Conservation (phyloP, 2,888 invertebrate species). For the Idaea dimidiata region DNA sequence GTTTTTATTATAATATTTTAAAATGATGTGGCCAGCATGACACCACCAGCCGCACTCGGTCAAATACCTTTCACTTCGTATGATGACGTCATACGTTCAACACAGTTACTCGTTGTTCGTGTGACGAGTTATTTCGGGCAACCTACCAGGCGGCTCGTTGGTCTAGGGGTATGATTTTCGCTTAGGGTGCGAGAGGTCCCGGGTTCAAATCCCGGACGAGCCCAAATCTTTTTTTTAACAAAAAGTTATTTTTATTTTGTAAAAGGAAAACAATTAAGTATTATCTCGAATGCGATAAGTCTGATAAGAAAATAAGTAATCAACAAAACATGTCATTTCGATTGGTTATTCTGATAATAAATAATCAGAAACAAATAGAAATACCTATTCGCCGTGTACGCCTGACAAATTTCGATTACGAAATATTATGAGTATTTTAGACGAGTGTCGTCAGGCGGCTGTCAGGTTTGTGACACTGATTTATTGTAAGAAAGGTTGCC, state of each 20-base stretch:
- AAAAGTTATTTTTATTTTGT: not conserved
- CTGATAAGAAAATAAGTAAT: not conserved
- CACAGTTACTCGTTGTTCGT: conserved; percentile 2
- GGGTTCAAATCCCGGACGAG: conserved; percentile 83
- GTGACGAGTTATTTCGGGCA: conserved; percentile 26
- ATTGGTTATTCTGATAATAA: not conserved
- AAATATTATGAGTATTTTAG: conserved; percentile 1
- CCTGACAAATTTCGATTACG: conserved; percentile 7
- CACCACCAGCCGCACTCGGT: not conserved
- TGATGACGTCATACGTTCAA: conserved; percentile 20
- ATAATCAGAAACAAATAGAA: not conserved
- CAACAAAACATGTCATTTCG: not conserved
- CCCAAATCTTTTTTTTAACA: conserved; percentile 47
- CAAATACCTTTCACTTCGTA: conserved; percentile 36
- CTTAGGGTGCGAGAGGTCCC: conserved; percentile 80
- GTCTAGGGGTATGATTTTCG: conserved; percentile 82
- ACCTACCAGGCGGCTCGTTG: conserved; percentile 62
- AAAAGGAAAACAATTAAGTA: not conserved
- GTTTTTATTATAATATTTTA: not conserved
- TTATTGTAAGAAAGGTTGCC: conserved; percentile 49
- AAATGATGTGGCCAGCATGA: not conserved
- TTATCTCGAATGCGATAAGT: not conserved
- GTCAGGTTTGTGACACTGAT: conserved; percentile 38
- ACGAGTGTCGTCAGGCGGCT: conserved; percentile 6
- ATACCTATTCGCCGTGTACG: not conserved